Evolutionary conservation across 2,113 vertebrate species (phyloP), one percentile per base, ranked within the genome.

Genomic region (Lasiurus cinereus): DNA sequence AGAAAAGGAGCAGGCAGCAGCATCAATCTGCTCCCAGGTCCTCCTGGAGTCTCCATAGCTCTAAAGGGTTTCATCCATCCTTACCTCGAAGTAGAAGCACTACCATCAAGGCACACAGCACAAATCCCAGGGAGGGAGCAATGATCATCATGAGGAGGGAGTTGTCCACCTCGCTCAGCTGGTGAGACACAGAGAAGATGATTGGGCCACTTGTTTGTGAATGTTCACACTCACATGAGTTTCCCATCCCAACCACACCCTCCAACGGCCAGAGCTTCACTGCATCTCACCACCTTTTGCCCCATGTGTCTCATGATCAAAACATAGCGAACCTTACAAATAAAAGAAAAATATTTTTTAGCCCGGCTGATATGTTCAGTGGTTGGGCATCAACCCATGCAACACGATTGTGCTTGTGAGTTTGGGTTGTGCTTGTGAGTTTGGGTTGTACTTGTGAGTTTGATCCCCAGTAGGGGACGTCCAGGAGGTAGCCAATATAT

Each of bases 41-140:
- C 27, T 22, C 46, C 24, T 7, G 36, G 29, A 52, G 74, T 36
- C 29, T 11, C 33, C 6, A 9, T 3, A 6, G 1, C 77, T 62
- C 52, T 52, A 8, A 50, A 22, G 27, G 29, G 27, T 22, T 54
- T 48, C 43, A 11, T 8, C 24, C 5, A 69, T 54, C 36, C 94
- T 96, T 94, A 97, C 97, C 97, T 97, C 77, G 77, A 33, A 96
- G 46, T 13, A 94, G 8, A 90, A 96, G 69, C 0, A 2, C 88
- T 31, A 90, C 3, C 2, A 94, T 83, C 54, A 92, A 1, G 0
- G 21, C 67, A 48, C 94, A 16, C 19, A 97, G 52, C 67, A 93
- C 31, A 1, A 96, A 77, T 2, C 90, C 97, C 80, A 92, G 14
- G 18, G 72, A 85, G 29, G 87, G 72, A 16, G 19, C 67, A 1